Percentiles rank a stretch among this genome's conserved stretches.
phyloP scores from a whole-genome alignment of 1,140 invertebrate genomes.

The Maniola jurtina region DNA sequence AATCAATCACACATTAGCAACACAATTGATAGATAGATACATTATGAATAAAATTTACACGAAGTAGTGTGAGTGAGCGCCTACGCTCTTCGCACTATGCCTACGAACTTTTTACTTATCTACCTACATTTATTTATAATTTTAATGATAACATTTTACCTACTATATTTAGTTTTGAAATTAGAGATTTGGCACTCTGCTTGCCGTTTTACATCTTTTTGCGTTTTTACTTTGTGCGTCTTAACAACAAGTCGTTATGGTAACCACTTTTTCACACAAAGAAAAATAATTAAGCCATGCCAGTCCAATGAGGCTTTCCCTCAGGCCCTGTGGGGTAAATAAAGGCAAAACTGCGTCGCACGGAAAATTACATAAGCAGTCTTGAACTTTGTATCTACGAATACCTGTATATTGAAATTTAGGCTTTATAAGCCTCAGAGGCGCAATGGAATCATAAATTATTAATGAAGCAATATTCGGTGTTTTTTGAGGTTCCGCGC shows the following conservation, averaged over 20 bases:
- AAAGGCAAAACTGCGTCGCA: constrained; percentile 7
- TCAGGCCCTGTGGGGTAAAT: constrained; percentile 6
- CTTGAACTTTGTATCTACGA: constrained; percentile 6
- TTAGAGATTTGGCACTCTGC: no score
- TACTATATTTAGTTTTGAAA: no score
- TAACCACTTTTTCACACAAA: constrained; percentile 5
- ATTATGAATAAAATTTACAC: no score
- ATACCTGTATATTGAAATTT: constrained; percentile 3
- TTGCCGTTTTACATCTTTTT: no score
- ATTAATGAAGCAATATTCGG: not conserved
- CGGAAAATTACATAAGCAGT: constrained; percentile 4
- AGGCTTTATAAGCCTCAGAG: not conserved
- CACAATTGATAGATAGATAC: no score
- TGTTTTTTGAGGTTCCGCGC: not conserved
- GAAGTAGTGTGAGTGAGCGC: no score
- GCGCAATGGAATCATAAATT: not conserved
- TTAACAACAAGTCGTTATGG: not conserved
- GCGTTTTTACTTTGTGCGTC: no score
- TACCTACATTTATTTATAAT: no score
- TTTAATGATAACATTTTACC: no score
- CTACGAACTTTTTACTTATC: no score
- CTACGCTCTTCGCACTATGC: no score
- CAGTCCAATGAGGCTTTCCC: constrained; percentile 8
- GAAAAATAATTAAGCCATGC: not conserved
- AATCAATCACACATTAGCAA: no score